Conservation (phyloP, 2,797 vertebrate species). For the Danio albolineatus region DNA sequence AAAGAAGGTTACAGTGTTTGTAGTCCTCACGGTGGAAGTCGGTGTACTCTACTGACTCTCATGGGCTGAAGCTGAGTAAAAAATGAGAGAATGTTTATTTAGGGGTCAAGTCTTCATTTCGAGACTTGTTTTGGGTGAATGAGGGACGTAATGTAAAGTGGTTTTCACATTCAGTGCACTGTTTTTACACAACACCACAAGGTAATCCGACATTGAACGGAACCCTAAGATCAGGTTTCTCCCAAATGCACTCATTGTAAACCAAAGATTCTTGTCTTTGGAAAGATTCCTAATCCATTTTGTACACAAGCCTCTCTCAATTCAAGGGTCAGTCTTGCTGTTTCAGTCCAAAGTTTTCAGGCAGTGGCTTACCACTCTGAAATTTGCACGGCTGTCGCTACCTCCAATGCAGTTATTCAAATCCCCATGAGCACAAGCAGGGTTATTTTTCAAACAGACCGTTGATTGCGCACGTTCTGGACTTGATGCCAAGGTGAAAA, state of each 20-base stretch:
- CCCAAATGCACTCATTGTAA: neutral
- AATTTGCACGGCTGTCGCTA: neutral
- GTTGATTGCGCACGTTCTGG: slow-evolving; percentile 37
- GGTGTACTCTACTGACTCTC: neutral
- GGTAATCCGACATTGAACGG: slow-evolving; percentile 3
- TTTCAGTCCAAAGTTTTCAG: slow-evolving; percentile 23
- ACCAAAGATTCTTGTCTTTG: slow-evolving; percentile 12
- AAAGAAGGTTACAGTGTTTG: neutral
- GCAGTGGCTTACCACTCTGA: neutral
- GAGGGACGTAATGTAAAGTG: neutral
- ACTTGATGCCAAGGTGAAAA: slow-evolving; percentile 29
- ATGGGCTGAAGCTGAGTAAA: neutral
- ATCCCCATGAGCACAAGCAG: slow-evolving; percentile 10
- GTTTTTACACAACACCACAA: slow-evolving; percentile 5
- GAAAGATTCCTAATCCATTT: neutral
- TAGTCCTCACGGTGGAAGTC: neutral
- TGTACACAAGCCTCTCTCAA: neutral
- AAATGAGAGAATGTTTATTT: neutral
- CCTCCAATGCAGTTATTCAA: neutral
- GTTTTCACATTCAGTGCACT: neutral
- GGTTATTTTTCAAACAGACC: slow-evolving; percentile 20
- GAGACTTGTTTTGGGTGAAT: neutral
- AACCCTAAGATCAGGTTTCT: neutral
- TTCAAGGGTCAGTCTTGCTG: slow-evolving; percentile 17
- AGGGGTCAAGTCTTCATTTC: neutral